Evolutionary conservation across 2,797 vertebrate species (phyloP), one percentile per base, ranked within the genome.

Genomic region (Myiotriccus ornatus): DNA sequence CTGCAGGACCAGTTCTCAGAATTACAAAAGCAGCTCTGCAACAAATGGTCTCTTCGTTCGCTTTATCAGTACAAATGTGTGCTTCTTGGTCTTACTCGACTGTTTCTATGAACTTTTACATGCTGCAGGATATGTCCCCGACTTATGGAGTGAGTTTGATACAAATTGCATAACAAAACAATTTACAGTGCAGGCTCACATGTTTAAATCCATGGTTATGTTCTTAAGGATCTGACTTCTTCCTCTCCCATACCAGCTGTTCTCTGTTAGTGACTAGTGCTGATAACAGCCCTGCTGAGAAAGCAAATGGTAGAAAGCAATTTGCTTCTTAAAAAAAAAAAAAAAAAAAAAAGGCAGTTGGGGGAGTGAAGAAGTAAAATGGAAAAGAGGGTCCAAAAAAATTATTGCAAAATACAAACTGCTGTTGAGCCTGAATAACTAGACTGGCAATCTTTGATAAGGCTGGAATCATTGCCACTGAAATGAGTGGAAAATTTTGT

Each of bases 181-280:
- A 76, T 89, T 90, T 82, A 35, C 23, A 28, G 64, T 24, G 69
- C 65, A 62, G 63, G 59, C 62, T 93, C 28, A 8, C 56, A 14
- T 57, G 24, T 78, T 83, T 78, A 86, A 95, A 95, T 91, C 64
- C 11, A 14, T 16, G 62, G 89, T 63, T 46, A 35, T 32, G 52
- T 32, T 56, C 92, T 78, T 78, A 85, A 46, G 25, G 74, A 49
- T 67, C 43, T 25, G 75, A 69, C 84, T 93, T 82, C 59, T 91
- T 44, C 60, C 91, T 91, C 63, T 91, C 75, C 28, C 71, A 86
- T 95, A 78, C 89, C 96, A 95, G 94, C 95, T 97, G 95, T 87
- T 68, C 90, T 59, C 39, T 62, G 27, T 62, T 91, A 87, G 85
- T 47, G 83, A 94, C 23, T 69, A n/a, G 70, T 63, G 62, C 50